phyloP scores from a whole-genome alignment of 2,888 invertebrate species.

The Napeogenes sylphis region DNA sequence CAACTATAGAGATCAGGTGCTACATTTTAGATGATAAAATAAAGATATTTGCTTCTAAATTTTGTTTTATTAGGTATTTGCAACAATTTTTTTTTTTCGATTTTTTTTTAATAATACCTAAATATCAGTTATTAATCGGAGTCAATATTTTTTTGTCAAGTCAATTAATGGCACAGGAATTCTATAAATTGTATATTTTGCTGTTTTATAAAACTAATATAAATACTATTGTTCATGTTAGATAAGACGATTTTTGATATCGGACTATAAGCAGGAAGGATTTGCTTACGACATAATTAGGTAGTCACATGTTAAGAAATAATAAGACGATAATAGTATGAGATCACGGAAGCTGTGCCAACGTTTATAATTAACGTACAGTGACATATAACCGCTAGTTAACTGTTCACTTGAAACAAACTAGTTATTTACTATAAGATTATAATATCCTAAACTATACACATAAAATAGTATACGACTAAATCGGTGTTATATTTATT shows the following conservation, averaged over 20 bases:
- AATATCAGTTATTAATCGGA: too few species aligned
- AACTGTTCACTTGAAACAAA: not conserved
- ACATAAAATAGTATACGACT: too few species aligned
- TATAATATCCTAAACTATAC: too few species aligned
- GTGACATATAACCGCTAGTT: slow-evolving; percentile 1
- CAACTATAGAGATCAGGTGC: slow-evolving; percentile 88
- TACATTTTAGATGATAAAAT: slow-evolving; percentile 69
- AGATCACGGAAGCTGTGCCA: slow-evolving; percentile 3
- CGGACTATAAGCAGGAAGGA: not conserved
- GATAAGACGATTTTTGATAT: not conserved
- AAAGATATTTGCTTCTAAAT: slow-evolving; percentile 9
- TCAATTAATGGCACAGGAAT: too few species aligned
- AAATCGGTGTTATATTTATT: too few species aligned
- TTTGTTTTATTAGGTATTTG: slow-evolving; percentile 8
- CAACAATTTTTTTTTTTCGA: not conserved
- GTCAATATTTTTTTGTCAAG: too few species aligned
- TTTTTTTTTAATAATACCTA: too few species aligned
- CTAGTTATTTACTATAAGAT: too few species aligned
- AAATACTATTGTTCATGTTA: not conserved
- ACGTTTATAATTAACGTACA: slow-evolving; percentile 5
- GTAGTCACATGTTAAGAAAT: slow-evolving; percentile 3
- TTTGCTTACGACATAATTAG: not conserved
- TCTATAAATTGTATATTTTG: too few species aligned
- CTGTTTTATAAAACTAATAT: too few species aligned
- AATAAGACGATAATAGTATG: slow-evolving; percentile 1